phyloP scores from a whole-genome alignment of 2,113 vertebrate genomes.

The Hepsetus odoe region DNA sequence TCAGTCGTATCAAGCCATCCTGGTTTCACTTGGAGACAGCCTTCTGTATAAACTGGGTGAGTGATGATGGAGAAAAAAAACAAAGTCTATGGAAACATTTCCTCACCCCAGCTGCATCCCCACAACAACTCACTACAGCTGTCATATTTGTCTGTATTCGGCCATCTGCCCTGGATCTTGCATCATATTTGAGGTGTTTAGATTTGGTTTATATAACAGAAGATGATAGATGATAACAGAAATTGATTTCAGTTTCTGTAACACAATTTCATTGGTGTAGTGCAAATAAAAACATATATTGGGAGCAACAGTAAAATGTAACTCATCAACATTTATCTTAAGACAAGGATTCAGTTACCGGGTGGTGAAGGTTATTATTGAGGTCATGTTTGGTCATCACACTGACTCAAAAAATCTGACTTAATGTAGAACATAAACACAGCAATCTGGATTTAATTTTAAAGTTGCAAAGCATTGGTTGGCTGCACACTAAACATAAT shows the following conservation, averaged over 20 bases:
- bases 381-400: background rate
- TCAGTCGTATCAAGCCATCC: constrained; percentile 10
- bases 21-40: constrained; percentile 6
- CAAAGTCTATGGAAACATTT: constrained; percentile 19
- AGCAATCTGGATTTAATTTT: background rate
- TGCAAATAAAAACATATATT: background rate
- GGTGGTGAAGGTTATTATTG: background rate
- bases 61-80: constrained; percentile 7
- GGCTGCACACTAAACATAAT: background rate
- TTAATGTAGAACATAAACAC: background rate
- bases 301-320: background rate
- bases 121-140: constrained; percentile 44
- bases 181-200: constrained; percentile 13
- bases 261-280: background rate
- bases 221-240: too few relatives aligned
- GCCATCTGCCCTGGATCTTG: background rate
- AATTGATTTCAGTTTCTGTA: too few relatives aligned
- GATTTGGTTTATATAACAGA: background rate
- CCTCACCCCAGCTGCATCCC: constrained; percentile 26
- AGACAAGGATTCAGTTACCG: background rate
- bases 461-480: background rate
- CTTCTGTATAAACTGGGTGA: constrained; percentile 25
- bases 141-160: constrained; percentile 16
- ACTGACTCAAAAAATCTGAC: background rate
- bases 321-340: background rate